Conservation (phyloP, 2,797 vertebrate genomes). For the Hippoglossus hippoglossus region DNA sequence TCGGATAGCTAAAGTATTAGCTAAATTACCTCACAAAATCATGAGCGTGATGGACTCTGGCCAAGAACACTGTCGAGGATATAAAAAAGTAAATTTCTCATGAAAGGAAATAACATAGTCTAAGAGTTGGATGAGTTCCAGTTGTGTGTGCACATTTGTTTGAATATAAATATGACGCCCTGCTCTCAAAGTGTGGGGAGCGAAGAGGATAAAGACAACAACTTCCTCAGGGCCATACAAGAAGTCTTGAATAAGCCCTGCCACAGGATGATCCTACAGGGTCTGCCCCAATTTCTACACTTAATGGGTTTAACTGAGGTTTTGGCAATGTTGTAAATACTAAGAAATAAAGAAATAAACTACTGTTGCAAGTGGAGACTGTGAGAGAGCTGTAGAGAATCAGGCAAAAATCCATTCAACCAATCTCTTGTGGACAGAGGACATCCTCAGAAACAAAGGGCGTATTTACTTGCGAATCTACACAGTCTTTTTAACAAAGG, state of each 20-base stretch:
- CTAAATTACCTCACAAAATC: neutral
- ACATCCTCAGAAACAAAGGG: neutral
- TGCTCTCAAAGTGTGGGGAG: constrained; percentile 47
- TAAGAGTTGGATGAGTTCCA: constrained; percentile 4
- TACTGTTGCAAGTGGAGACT: neutral
- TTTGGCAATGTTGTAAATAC: constrained; percentile 19
- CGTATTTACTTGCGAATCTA: neutral
- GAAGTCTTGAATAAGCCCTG: constrained; percentile 60
- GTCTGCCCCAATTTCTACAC: constrained; percentile 53
- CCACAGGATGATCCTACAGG: constrained; percentile 65
- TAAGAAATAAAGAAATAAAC: constrained; percentile 13
- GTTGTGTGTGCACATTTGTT: constrained; percentile 30
- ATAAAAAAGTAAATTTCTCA: neutral
- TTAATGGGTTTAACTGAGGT: constrained; percentile 45
- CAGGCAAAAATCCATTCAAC: no score
- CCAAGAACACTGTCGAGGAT: no score
- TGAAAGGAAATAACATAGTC: neutral
- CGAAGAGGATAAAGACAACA: constrained; percentile 40
- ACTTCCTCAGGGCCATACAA: constrained; percentile 57
- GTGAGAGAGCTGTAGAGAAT: neutral
- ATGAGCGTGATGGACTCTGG: constrained; percentile 2
- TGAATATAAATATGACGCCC: constrained; percentile 56
- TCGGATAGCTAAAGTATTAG: no score
- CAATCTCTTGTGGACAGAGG: constrained; percentile 6
- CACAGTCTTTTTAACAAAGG: neutral